Evolutionary conservation across 30 jellyfish, hydroid and myxozoan genomes (phyloP), one percentile per base, ranked within the genome.

Genomic region (Aurelia sp.): DNA sequence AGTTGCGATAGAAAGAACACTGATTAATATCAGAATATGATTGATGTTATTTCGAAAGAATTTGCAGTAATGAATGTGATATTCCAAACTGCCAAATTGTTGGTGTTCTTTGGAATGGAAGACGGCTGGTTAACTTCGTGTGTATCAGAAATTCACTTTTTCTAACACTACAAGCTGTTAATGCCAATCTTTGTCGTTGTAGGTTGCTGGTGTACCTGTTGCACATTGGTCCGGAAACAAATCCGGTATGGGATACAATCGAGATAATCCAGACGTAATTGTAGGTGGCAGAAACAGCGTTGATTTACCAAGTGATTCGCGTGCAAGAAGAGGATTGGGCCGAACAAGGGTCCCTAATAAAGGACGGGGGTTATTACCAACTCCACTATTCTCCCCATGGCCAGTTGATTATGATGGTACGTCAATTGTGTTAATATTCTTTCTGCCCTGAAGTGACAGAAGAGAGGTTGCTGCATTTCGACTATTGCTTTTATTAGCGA

Each of bases 151-250:
- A 27, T 27, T 2, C 33, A 27, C 33, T 27, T 27, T 27, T 0
- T 27, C 2, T 27, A 27, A 1, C 33, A 27, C 33, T 27, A 2
- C 33, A 2, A 27, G 55, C 15, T 3, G 9, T 44, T 44, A 1
- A 5, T 44, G 3, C 13, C 55, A 11, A 20, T 20, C 8, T 69
- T 50, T 80, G 47, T 66, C 74, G 7, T 18, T 41, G 20, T 80
- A 94, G 99, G 97, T 94, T 57, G 97, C 99, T 22, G 99, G 99
- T 6, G 92, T 94, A 35, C 99, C 99, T n/a, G 99, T 94, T 24
- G 97, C 99, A 18, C 99, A 89, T 73, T 94, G 99, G 99, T 92
- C 91, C 48, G 99, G 99, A 72, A 93, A 93, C 74, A 93, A 93
- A 59, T 83, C 97, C 60, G 98, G 98, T 12, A 74, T 93, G 16